Evolutionary conservation across 2,888 invertebrate species (phyloP).

Genomic region (Melipona beecheii): DNA sequence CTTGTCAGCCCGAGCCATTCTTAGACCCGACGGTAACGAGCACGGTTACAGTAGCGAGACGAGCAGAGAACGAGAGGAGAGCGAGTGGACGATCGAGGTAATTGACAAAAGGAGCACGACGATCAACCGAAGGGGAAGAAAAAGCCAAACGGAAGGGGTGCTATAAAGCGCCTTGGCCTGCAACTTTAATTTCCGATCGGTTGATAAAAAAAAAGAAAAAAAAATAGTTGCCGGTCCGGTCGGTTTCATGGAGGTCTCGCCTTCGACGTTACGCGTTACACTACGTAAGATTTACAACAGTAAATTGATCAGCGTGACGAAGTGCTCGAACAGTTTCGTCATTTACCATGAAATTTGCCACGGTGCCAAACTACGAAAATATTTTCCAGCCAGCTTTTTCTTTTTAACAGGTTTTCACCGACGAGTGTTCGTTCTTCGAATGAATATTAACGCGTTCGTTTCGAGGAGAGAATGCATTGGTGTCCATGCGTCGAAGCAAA

Average conservation of each 20-base stretch:
- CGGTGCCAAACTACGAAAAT: no score
- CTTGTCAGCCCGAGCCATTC: conserved; percentile 16
- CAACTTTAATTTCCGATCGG: conserved; percentile 22
- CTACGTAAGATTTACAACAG: conserved; percentile 25
- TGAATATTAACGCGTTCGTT: no score
- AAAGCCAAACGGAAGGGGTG: neutral
- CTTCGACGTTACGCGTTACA: conserved; percentile 36
- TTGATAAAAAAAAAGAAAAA: conserved; percentile 4
- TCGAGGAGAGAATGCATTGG: no score
- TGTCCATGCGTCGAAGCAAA: no score
- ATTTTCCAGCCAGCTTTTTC: no score
- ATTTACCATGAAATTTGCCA: neutral
- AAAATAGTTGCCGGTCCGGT: conserved; percentile 1
- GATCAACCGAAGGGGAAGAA: neutral
- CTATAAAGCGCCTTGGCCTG: conserved; percentile 9
- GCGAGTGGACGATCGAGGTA: conserved; percentile 18
- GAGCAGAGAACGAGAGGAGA: no score
- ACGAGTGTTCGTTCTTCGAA: no score
- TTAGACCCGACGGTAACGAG: conserved; percentile 21
- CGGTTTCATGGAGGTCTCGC: neutral
- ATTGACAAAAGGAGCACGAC: conserved; percentile 25
- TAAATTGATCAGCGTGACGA: conserved; percentile 11
- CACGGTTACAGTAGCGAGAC: conserved; percentile 4
- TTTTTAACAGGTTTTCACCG: no score
- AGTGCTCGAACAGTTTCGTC: neutral